These are phyloP conservation scores for Physocephala rufipes DNA, from an alignment of 2,888 invertebrate genomes.

Conservation along the genomic window DNA sequence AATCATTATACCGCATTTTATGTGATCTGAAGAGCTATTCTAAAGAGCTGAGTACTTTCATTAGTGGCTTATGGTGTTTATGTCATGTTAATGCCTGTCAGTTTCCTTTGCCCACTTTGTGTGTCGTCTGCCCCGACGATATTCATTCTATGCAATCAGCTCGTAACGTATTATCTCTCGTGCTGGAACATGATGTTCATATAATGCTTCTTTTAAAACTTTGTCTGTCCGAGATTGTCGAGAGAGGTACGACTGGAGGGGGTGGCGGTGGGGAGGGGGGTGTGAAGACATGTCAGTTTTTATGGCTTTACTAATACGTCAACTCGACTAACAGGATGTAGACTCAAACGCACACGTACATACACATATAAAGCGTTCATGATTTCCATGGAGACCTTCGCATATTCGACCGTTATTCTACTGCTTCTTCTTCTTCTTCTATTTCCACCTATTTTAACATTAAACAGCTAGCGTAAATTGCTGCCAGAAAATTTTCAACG, in stretches of 20 bases:
- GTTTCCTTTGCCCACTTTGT: neutral
- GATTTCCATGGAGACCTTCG: too few relatives aligned
- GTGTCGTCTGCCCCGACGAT: neutral
- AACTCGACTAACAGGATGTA: conserved; percentile 37
- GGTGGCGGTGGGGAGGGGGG: neutral
- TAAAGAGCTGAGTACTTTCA: neutral
- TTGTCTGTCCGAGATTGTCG: too few relatives aligned
- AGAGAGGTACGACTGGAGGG: too few relatives aligned
- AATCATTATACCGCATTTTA: too few relatives aligned
- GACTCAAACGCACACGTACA: conserved; percentile 12
- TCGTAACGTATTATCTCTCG: neutral
- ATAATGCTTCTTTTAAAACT: conserved; percentile 12
- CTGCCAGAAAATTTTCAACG: too few relatives aligned
- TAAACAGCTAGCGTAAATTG: too few relatives aligned
- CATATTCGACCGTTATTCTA: too few relatives aligned
- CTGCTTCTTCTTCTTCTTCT: too few relatives aligned
- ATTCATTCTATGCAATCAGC: too few relatives aligned
- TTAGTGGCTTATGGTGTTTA: neutral
- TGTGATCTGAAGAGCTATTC: too few relatives aligned
- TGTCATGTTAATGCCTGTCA: conserved; percentile 3
- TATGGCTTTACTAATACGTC: conserved; percentile 40
- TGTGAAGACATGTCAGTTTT: conserved; percentile 29
- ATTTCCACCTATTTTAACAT: too few relatives aligned
- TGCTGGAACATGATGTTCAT: neutral
- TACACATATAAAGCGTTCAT: neutral